These are phyloP conservation scores for Pygocentrus nattereri DNA, from an alignment of 2,797 vertebrate genomes.

Conservation along the genomic window DNA sequence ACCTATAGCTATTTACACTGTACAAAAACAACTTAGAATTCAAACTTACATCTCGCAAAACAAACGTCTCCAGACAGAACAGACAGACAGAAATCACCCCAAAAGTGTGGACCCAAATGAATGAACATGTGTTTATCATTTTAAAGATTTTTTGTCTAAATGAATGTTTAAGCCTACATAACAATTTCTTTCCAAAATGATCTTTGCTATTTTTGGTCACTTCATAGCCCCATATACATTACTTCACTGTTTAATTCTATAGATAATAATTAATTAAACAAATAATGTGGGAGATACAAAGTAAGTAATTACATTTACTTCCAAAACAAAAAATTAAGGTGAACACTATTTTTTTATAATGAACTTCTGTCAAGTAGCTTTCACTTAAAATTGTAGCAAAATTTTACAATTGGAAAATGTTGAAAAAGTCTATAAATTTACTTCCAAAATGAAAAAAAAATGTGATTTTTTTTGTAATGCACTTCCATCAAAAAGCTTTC, in stretches of 20 bases:
- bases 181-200: background rate
- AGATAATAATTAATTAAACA: too few species aligned
- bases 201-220: background rate
- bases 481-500: too few species aligned
- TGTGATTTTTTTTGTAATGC: too few species aligned
- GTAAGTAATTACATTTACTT: too few species aligned
- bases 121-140: background rate
- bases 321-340: background rate
- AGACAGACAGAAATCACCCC: background rate
- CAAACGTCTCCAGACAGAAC: background rate
- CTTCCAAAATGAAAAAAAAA: background rate
- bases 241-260: background rate
- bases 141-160: background rate
- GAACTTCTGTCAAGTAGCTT: too few species aligned
- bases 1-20: constrained; percentile 89
- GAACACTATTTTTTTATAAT: background rate
- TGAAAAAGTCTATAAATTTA: background rate
- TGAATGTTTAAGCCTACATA: too few species aligned
- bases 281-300: background rate
- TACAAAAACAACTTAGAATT: constrained; percentile 73
- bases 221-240: too few species aligned
- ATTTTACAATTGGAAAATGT: too few species aligned
- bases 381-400: too few species aligned
- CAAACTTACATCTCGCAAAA: constrained; percentile 10
- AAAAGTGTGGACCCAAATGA: background rate